Conservation (phyloP, 2,888 invertebrate species). For the Limnephilus marmoratus region DNA sequence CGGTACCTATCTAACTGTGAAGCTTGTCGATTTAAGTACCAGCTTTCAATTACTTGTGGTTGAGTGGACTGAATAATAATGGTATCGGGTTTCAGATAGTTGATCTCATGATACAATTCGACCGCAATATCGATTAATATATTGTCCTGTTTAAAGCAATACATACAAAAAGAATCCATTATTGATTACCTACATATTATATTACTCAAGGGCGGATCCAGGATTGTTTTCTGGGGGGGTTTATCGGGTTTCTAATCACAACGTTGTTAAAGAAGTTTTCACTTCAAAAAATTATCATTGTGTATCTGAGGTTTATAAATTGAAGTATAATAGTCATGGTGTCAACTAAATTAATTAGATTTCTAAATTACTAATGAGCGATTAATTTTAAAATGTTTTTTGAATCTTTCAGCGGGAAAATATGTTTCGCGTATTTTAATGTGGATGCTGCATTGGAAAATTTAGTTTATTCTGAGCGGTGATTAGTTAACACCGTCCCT, state of each 20-base stretch:
- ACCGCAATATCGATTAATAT: background rate
- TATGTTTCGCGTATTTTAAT: background rate
- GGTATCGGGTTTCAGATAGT: background rate
- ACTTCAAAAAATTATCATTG: no score
- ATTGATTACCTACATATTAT: background rate
- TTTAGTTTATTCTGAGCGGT: background rate
- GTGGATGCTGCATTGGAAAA: background rate
- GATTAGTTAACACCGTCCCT: no score
- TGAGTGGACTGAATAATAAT: background rate
- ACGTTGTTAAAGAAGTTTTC: no score
- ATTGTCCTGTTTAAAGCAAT: background rate
- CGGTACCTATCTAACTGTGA: background rate
- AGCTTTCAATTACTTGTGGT: background rate
- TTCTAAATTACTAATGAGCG: background rate
- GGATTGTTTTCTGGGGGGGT: no score
- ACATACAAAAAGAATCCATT: background rate
- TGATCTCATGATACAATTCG: background rate
- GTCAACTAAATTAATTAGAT: background rate
- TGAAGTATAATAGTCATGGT: background rate
- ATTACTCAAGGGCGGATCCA: no score
- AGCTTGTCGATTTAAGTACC: background rate
- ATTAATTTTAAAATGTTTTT: background rate
- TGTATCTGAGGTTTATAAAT: background rate
- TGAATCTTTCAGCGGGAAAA: background rate
- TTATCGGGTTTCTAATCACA: no score